These are phyloP conservation scores for Bucorvus abyssinicus DNA, from an alignment of 2,797 vertebrate genomes.

Conservation along the genomic window DNA sequence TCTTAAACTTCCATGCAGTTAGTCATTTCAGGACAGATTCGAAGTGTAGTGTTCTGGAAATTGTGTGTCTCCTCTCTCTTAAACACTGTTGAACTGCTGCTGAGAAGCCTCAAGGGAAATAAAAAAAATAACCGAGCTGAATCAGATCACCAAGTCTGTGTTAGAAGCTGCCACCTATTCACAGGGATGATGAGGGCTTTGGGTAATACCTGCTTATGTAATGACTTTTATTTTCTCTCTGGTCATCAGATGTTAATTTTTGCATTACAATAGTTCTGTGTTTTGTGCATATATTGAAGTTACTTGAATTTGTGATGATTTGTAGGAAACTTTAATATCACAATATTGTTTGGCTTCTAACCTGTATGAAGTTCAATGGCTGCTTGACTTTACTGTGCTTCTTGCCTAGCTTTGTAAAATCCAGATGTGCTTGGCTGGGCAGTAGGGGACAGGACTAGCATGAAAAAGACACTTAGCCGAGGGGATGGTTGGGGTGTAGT, in stretches of 20 bases:
- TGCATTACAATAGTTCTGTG: fast-evolving
- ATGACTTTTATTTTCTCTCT: neutral
- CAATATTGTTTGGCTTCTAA: fast-evolving
- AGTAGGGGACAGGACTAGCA: neutral
- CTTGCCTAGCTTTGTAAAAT: neutral
- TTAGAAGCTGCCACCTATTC: neutral
- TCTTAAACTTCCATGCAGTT: conserved; percentile 54
- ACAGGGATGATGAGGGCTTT: neutral
- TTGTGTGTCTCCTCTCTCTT: neutral
- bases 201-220: neutral
- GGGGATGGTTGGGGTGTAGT: fast-evolving
- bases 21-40: conserved; percentile 53
- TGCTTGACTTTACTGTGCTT: neutral
- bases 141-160: neutral
- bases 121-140: neutral
- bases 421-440: neutral
- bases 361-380: neutral
- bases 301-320: neutral
- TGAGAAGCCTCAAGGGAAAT: neutral
- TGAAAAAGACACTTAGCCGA: neutral
- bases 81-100: conserved; percentile 4
- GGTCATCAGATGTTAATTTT: neutral
- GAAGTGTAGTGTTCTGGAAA: conserved; percentile 46
- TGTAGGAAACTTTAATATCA: neutral
- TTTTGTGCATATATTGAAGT: neutral